These are phyloP conservation scores for Sanderia malayensis DNA, from an alignment of 30 jellyfish, hydroid and myxozoan genomes.

Conservation along the genomic window DNA sequence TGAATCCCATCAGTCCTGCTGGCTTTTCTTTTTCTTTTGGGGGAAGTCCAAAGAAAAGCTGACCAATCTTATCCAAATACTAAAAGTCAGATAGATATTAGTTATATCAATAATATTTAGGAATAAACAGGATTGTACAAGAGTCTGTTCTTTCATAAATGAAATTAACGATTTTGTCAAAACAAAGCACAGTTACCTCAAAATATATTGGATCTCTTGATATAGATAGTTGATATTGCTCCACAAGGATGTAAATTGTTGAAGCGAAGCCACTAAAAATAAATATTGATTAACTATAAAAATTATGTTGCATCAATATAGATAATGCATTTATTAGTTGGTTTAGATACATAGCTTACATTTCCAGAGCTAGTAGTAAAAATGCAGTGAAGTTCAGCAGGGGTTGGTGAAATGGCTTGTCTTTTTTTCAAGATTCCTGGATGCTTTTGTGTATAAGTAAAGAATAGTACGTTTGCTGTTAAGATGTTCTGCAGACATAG, in stretches of 20 bases:
- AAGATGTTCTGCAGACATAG: slow-evolving; percentile 68
- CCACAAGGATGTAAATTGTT: slow-evolving; percentile 74
- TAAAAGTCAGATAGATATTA: slow-evolving; percentile 4
- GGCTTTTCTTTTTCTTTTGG: slow-evolving; percentile 72
- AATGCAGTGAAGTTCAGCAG: slow-evolving; percentile 81
- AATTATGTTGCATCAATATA: no score
- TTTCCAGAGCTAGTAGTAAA: slow-evolving; percentile 70
- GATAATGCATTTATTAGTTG: no score
- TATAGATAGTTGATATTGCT: slow-evolving; percentile 78
- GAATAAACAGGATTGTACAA: no score
- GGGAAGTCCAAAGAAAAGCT: slow-evolving; percentile 78
- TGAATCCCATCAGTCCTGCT: slow-evolving; percentile 74
- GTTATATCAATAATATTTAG: no score
- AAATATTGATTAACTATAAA: no score
- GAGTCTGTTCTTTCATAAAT: not conserved
- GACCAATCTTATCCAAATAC: slow-evolving; percentile 91
- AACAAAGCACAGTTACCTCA: slow-evolving; percentile 32
- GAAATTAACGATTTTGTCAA: not conserved
- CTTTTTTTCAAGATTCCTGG: slow-evolving; percentile 71
- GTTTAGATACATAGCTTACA: slow-evolving; percentile 47
- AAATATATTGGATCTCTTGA: slow-evolving; percentile 74
- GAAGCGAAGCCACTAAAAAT: slow-evolving; percentile 63
- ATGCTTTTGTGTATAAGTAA: slow-evolving; percentile 67
- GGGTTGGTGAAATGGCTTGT: slow-evolving; percentile 77
- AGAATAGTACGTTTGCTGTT: slow-evolving; percentile 68